These are phyloP conservation scores for Drosophila lini DNA, from an alignment of 1,140 invertebrate genomes.

Conservation along the genomic window DNA sequence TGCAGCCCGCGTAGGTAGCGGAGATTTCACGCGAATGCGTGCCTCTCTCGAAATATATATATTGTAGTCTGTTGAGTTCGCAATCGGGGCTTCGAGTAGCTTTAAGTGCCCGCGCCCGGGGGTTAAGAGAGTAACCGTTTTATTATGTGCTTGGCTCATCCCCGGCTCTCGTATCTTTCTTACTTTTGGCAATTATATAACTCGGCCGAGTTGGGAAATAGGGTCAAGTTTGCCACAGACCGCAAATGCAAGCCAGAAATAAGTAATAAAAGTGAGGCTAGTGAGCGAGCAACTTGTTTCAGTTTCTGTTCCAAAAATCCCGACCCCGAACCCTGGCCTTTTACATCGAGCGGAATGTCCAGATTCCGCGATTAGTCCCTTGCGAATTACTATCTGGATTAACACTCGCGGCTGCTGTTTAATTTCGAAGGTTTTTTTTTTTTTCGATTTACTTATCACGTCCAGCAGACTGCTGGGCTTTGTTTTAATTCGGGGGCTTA, in stretches of 20 bases:
- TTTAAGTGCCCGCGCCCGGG: slow-evolving; percentile 60
- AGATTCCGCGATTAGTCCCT: slow-evolving; percentile 27
- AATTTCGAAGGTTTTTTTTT: neutral
- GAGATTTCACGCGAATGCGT: slow-evolving; percentile 57
- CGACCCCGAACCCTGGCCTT: slow-evolving; percentile 24
- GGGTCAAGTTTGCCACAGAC: slow-evolving; percentile 73
- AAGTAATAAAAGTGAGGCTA: slow-evolving; percentile 19
- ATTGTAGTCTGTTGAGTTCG: slow-evolving; percentile 12
- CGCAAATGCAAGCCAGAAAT: slow-evolving; percentile 41
- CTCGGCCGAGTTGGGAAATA: slow-evolving; percentile 61
- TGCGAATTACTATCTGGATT: slow-evolving; percentile 12
- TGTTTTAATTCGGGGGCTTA: slow-evolving; percentile 1
- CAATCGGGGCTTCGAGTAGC: slow-evolving; percentile 43
- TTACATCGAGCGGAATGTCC: slow-evolving; percentile 7
- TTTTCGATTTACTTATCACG: slow-evolving; percentile 20
- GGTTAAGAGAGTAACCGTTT: slow-evolving; percentile 67
- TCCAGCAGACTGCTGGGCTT: slow-evolving; percentile 7
- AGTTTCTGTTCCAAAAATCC: slow-evolving; percentile 7
- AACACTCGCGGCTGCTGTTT: slow-evolving; percentile 7
- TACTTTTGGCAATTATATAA: slow-evolving; percentile 74
- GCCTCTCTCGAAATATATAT: slow-evolving; percentile 32
- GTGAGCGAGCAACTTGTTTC: slow-evolving; percentile 35
- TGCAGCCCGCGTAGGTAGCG: slow-evolving; percentile 33
- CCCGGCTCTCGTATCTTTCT: slow-evolving; percentile 28
- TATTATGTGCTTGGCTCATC: slow-evolving; percentile 58